Conservation (phyloP, 2,113 vertebrate species). For the Vimba vimba region DNA sequence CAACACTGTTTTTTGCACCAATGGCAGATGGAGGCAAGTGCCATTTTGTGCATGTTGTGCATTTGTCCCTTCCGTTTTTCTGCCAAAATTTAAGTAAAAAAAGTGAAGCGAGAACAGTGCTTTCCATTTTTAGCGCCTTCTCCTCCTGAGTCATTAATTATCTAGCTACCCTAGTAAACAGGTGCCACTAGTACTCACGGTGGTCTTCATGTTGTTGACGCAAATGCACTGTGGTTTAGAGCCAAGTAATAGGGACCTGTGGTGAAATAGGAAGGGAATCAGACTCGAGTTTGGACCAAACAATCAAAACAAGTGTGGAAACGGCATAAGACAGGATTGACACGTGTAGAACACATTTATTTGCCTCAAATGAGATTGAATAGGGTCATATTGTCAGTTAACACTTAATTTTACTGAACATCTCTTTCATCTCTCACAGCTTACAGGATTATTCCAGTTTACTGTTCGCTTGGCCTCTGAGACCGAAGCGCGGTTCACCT, state of each 20-base stretch:
- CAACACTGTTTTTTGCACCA: not conserved
- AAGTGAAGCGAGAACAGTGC: not conserved
- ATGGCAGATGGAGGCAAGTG: not conserved
- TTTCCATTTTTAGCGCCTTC: not conserved
- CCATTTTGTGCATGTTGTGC: not conserved
- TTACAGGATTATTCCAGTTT: slow-evolving; percentile 95
- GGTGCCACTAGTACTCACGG: not conserved
- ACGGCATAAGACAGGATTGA: not conserved
- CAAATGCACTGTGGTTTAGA: not conserved
- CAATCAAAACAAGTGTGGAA: not conserved
- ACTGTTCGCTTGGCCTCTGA: slow-evolving; percentile 91
- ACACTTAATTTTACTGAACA: not conserved
- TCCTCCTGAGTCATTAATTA: not conserved
- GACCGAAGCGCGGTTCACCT: slow-evolving; percentile 94
- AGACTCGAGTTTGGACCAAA: not conserved
- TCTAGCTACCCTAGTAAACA: too few relatives aligned
- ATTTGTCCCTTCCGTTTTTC: not conserved
- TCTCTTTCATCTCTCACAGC: slow-evolving; percentile 66
- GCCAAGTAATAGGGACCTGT: not conserved
- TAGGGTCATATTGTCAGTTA: not conserved
- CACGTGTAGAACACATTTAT: not conserved
- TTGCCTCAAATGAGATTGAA: not conserved
- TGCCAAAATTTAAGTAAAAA: not conserved
- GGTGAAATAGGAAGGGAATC: not conserved
- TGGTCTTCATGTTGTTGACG: not conserved